phyloP scores from a whole-genome alignment of 2,888 invertebrate genomes.

The Seira sanloemensis region DNA sequence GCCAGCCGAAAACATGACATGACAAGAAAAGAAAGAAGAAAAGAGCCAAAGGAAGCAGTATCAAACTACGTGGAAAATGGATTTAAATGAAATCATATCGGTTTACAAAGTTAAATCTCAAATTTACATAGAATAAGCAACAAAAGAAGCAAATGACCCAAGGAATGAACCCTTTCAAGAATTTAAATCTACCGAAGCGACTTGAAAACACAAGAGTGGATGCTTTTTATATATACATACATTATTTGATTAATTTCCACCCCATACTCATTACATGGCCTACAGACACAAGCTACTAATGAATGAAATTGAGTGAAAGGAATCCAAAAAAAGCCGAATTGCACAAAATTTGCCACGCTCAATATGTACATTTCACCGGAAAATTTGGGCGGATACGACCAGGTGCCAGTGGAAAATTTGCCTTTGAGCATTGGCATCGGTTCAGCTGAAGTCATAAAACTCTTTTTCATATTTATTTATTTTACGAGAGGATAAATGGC shows the following conservation, averaged over 20 bases:
- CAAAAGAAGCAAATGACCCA: neutral
- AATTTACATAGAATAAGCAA: neutral
- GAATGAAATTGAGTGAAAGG: conserved; percentile 4
- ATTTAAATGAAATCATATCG: conserved; percentile 23
- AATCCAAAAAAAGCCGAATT: neutral
- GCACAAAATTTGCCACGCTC: neutral
- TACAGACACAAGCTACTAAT: too few species aligned
- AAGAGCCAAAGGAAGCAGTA: neutral
- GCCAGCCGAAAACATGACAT: conserved; percentile 28
- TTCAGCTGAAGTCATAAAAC: conserved; percentile 61
- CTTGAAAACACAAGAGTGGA: neutral
- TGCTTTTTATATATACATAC: neutral
- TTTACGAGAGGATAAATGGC: conserved; percentile 1
- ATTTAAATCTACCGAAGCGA: neutral
- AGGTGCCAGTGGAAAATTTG: neutral
- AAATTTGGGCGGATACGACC: neutral
- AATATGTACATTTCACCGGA: neutral
- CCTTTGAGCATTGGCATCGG: conserved; percentile 49
- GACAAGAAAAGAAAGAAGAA: conserved; percentile 21
- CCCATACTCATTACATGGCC: neutral
- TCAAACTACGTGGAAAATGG: conserved; percentile 38
- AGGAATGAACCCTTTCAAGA: neutral
- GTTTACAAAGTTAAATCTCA: neutral
- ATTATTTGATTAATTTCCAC: neutral
- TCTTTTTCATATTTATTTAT: neutral